Evolutionary conservation across 2,113 vertebrate genomes (phyloP).

Genomic region (Xenus cinereus): DNA sequence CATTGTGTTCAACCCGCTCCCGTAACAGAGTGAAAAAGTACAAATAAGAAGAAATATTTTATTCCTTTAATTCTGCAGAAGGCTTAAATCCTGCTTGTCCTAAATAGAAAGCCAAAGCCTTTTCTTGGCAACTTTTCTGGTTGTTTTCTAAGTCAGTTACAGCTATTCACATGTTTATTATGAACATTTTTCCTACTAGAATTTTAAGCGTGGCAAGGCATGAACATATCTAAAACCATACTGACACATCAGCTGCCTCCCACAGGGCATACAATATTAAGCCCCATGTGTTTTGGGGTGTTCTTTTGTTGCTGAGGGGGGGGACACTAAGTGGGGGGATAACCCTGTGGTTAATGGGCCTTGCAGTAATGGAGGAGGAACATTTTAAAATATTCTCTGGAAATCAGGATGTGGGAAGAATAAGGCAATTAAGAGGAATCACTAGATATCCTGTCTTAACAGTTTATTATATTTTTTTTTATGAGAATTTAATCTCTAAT

Average conservation of each 20-base stretch:
- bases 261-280: background rate
- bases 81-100: background rate
- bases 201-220: background rate
- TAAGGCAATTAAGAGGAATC: slow-evolving; percentile 41
- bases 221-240: background rate
- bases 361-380: background rate
- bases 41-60: background rate
- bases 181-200: background rate
- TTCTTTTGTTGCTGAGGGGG: background rate
- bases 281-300: background rate
- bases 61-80: background rate
- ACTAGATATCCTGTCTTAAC: background rate
- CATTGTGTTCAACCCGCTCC: background rate
- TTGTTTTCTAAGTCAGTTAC: slow-evolving; percentile 12
- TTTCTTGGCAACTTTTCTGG: slow-evolving; percentile 8
- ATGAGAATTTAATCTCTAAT: slow-evolving; percentile 53
- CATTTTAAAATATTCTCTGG: background rate
- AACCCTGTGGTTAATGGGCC: background rate
- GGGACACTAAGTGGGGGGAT: background rate
- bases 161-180: background rate
- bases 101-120: background rate
- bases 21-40: background rate
- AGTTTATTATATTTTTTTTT: slow-evolving; percentile 33
- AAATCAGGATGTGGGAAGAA: slow-evolving; percentile 28
- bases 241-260: background rate